Evolutionary conservation across 2,113 vertebrate species (phyloP), one percentile per base, ranked within the genome.

Genomic region (Lipophrys pholis): DNA sequence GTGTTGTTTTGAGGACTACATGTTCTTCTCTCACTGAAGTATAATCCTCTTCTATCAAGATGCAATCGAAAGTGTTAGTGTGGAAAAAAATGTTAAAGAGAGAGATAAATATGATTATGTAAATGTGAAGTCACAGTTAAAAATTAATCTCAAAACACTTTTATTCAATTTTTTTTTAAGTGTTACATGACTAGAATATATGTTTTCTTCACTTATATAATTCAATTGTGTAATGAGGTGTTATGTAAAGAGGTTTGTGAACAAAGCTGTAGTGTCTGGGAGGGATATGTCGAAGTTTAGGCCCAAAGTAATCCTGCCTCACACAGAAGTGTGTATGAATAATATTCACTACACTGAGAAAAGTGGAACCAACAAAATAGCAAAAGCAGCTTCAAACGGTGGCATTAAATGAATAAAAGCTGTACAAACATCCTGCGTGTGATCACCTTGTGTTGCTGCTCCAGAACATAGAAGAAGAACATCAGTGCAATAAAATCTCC

Each of bases 231-330:
- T 52, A 52, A 17, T 66, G 42, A 36, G 49, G 55, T 65, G 54
- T 70, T 64, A 74, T 79, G 70, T 73, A 87, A 86, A 90, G 84
- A 82, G 78, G 84, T 88, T 88, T 85, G 74, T 67, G 75, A 73
- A 76, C 51, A 73, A 74, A 80, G 74, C 85, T 39, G 73, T n/a
- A 51, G 83, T 81, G 81, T 90, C 78, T 83, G 72, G 41, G 48
- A 56, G 69, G 81, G 87, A 89, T 86, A 85, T 49, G 69, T 66
- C 63, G 65, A 69, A 76, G 71, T 84, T 85, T 55, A 76, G 82
- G 80, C 84, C 86, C 75, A 81, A 74, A 72, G 68, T 88, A 88
- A 89, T 88, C 82, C 87, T 87, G 85, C 80, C 70, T 86, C 69
- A 80, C 67, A 64, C 58, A 67, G 87, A 83, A 77, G 65, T 78